phyloP scores from a whole-genome alignment of 1,140 invertebrate species.

The Drosophila kurseongensis region DNA sequence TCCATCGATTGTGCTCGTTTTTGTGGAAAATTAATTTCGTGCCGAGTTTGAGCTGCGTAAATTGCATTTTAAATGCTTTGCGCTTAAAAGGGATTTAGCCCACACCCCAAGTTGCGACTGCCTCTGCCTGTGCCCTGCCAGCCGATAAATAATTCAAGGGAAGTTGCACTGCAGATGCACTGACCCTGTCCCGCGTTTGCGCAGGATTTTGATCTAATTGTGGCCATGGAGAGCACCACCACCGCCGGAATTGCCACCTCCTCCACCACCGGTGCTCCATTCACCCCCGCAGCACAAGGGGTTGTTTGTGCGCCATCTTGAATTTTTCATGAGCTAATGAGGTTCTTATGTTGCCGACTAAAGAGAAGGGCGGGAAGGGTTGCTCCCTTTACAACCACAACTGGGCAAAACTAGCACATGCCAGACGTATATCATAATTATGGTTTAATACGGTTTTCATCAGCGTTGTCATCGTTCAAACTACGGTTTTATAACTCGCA shows the following conservation, averaged over 20 bases:
- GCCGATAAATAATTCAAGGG: slow-evolving; percentile 56
- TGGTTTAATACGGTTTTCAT: slow-evolving; percentile 76
- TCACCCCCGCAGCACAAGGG: slow-evolving; percentile 25
- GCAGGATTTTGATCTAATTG: slow-evolving; percentile 80
- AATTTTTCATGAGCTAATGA: slow-evolving; percentile 83
- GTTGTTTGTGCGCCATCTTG: slow-evolving; percentile 75
- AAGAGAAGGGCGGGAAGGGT: slow-evolving; percentile 18
- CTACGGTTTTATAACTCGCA: slow-evolving; percentile 59
- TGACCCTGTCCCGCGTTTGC: slow-evolving; percentile 56
- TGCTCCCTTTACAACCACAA: slow-evolving; percentile 52
- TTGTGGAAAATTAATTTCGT: slow-evolving; percentile 77
- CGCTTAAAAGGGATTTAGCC: slow-evolving; percentile 72
- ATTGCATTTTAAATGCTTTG: slow-evolving; percentile 77
- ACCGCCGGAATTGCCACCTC: slow-evolving; percentile 1
- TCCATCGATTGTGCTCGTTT: slow-evolving; percentile 47
- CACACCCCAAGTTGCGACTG: slow-evolving; percentile 22
- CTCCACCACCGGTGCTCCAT: slow-evolving; percentile 10
- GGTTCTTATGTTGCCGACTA: slow-evolving; percentile 70
- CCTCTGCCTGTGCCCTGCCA: slow-evolving; percentile 16
- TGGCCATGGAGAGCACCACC: slow-evolving; percentile 50
- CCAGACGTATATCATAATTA: slow-evolving; percentile 58
- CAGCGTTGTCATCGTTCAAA: slow-evolving; percentile 80
- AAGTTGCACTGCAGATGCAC: slow-evolving; percentile 59
- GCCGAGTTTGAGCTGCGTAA: slow-evolving; percentile 51
- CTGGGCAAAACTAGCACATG: slow-evolving; percentile 7